Evolutionary conservation across 2,797 vertebrate genomes (phyloP), one percentile per base, ranked within the genome.

Genomic region (Echeneis naucrates): DNA sequence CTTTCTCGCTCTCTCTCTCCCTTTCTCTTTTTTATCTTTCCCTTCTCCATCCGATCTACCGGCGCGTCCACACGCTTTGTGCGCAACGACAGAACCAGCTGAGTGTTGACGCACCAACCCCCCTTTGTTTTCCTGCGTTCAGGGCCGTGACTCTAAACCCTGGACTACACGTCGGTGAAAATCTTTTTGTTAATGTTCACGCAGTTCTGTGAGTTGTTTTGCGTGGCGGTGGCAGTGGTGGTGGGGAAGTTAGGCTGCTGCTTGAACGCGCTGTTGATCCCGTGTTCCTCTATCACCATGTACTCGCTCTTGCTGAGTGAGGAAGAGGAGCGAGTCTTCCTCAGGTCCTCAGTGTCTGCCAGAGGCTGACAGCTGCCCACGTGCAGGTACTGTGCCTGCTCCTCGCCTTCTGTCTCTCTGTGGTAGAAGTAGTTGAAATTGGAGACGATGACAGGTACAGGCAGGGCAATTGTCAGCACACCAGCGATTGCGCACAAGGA

Each of bases 361-460:
- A 98, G 94, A 8, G 97, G 97, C 90, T 98, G 97, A 84, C 97
- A 98, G 93, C 98, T 98, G 59, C 96, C 97, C 45, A 99, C 96
- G 58, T 98, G 98, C 79, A 99, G 81, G 83, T 99, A 99, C 69
- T 99, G 98, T 26, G 98, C 97, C 93, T 99, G 98, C 42, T 99
- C 98, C 94, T 99, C 98, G 1, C 98, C 98, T 24, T 99, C 98
- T 0, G 98, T 99, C 94, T 99, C 98, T 45, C 98, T 90, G 89
- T 99, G 98, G 85, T 99, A 99, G 92, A 99, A 99, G 71, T 99
- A 99, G 91, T 99, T 99, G 90, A 99, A 99, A 55, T 99, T 99
- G 87, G 98, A 99, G 63, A 99, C 98, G 26, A 99, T 99, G 55
- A 99, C 98, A 0, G 98, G 98, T 8, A 99, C 98, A 0, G 98